These are phyloP conservation scores for Sinelater perroti DNA, from an alignment of 2,888 invertebrate genomes.

Conservation along the genomic window DNA sequence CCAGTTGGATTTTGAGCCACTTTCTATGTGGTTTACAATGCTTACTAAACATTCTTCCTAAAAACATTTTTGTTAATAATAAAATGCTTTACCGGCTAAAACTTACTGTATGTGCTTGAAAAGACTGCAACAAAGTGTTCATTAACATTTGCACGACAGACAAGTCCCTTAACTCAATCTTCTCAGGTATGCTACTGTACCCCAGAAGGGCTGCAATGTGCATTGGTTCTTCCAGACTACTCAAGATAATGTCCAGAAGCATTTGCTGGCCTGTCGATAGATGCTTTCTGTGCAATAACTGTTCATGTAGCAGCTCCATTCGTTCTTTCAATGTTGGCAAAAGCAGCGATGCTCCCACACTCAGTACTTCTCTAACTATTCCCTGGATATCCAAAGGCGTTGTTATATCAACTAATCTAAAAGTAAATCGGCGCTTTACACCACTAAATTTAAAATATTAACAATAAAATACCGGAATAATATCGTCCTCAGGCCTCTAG, in stretches of 20 bases:
- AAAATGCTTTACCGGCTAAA: not conserved
- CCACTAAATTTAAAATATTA: constrained; percentile 35
- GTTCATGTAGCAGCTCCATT: constrained; percentile 66
- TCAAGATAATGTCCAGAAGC: constrained; percentile 68
- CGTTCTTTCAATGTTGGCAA: constrained; percentile 68
- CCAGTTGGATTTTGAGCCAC: constrained; percentile 50
- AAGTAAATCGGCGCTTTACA: no score
- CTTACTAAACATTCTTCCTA: constrained; percentile 54
- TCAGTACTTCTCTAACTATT: constrained; percentile 66
- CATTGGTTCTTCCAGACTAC: constrained; percentile 68
- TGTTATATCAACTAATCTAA: constrained; percentile 60
- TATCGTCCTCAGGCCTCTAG: constrained; percentile 64
- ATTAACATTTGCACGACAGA: constrained; percentile 63
- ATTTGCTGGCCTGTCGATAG: constrained; percentile 69
- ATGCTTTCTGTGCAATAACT: constrained; percentile 64
- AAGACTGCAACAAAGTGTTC: constrained; percentile 65
- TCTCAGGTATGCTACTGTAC: constrained; percentile 55
- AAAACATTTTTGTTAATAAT: no score
- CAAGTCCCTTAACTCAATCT: constrained; percentile 47
- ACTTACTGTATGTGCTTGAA: constrained; percentile 65
- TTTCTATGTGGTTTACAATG: constrained; percentile 50
- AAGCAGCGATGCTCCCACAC: constrained; percentile 67
- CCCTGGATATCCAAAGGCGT: constrained; percentile 64
- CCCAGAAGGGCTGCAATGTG: constrained; percentile 68
- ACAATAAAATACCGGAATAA: constrained; percentile 62